Conservation (phyloP, 2,888 invertebrate genomes). For the Clistopyga incitator region DNA sequence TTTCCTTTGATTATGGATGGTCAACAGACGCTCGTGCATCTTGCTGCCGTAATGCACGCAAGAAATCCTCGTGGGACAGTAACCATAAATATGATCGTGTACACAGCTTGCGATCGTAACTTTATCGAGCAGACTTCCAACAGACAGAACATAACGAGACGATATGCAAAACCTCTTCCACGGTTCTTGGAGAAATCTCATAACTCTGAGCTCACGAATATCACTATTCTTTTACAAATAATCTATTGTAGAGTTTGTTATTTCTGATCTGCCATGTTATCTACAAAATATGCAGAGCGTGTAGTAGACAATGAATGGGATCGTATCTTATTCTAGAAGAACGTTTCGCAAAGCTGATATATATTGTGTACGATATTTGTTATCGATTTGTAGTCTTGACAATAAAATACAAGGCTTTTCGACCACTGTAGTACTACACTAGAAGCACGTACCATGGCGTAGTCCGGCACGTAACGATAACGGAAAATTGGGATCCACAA, state of each 20-base stretch:
- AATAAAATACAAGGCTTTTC: slow-evolving; percentile 4
- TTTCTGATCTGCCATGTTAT: neutral
- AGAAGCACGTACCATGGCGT: neutral
- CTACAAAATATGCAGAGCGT: neutral
- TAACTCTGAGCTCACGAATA: slow-evolving; percentile 9
- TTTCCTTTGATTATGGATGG: slow-evolving; percentile 25
- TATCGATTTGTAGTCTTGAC: slow-evolving; percentile 4
- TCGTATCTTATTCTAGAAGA: neutral
- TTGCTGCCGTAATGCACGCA: slow-evolving; percentile 37
- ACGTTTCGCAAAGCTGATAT: neutral
- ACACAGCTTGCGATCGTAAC: slow-evolving; percentile 29
- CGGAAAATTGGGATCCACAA: slow-evolving; percentile 54
- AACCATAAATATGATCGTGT: slow-evolving; percentile 36
- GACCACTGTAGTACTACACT: neutral
- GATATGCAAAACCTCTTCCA: slow-evolving; percentile 6
- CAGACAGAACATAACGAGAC: slow-evolving; percentile 17
- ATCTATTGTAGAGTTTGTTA: slow-evolving; percentile 4
- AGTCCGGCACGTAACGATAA: slow-evolving; percentile 48
- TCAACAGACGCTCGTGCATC: slow-evolving; percentile 15
- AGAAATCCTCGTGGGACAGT: slow-evolving; percentile 26
- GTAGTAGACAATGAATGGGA: neutral
- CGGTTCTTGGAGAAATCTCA: slow-evolving; percentile 13
- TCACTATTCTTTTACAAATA: slow-evolving; percentile 1
- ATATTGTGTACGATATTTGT: neutral
- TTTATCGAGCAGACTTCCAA: slow-evolving; percentile 19